Base-by-base conservation (phyloP, 2,888 invertebrate genomes). In the Tigriopus californicus region DNA sequence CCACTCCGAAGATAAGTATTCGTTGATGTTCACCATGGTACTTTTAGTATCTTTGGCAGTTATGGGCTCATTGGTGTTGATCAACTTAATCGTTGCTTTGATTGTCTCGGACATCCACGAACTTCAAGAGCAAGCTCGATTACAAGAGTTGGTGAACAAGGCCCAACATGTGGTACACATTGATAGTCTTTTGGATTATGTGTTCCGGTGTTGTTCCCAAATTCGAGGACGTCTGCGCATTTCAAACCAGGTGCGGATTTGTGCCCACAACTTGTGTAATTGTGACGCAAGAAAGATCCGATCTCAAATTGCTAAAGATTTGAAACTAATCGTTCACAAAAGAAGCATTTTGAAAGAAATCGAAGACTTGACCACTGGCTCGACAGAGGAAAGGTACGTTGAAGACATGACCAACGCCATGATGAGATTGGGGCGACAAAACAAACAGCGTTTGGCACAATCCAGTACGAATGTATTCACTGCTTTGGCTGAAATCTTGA, bases 141-240 rank as follows among this genome's bases (percentile, higher is more conserved):
- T 52, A 40, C 52, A 54, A 41, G 54, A 41, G 41, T 41, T 54
- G 18, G 41, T 54, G 15, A 54, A 54, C 41, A 54, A 54, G 22
- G 54, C 54, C 6, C 54, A 54, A 41, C 54, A 54, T 33, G 41
- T 54, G n/a, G 41, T 54, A 8, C 15, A 33, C 2, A 41, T 54
- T n/a, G 54, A 54, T 10, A 18, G 40, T 11, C 13, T 41, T 18
- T 5, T 54, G 41, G 25, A 24, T 6, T 54, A 33, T 18, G 18
- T 54, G 2, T 54, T 33, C 11, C 12, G 41, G 15, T 33, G 33
- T 18, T 15, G 20, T 20, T 51, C 25, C 15, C 33, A 54, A n/a
- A 44, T 44, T 44, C 18, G 44, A n/a, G 18, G 18, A 4, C 44
- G 5, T 5, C n/a, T 15, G 3, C 44, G 5, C n/a, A 44, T 44